Conservation (phyloP, 1,140 invertebrate species). For the Venturia canescens region DNA sequence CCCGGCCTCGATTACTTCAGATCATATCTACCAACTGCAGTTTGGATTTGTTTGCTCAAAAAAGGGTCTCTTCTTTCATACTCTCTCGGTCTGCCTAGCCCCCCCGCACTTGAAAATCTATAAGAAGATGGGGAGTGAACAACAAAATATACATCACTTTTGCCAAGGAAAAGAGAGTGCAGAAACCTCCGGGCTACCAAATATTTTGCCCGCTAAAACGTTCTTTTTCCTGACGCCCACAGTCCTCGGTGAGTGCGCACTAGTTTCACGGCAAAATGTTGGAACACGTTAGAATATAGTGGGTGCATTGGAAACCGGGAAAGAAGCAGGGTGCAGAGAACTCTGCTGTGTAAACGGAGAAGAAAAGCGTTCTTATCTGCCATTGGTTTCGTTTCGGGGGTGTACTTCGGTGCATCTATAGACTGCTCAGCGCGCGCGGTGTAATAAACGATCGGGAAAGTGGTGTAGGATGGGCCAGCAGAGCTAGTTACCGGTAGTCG, state of each 20-base stretch:
- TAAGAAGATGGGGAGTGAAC: constrained; percentile 28
- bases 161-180: not conserved
- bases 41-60: constrained; percentile 39
- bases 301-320: not conserved
- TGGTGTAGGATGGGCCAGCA: constrained; percentile 30
- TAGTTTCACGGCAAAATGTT: constrained; percentile 31
- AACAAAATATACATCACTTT: constrained; percentile 25
- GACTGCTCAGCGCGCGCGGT: constrained; percentile 4
- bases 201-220: constrained; percentile 38
- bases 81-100: not conserved
- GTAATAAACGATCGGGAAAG: constrained; percentile 44
- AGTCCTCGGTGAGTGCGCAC: not conserved
- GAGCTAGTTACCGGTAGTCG: constrained; percentile 39
- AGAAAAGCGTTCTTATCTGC: constrained; percentile 43
- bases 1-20: constrained; percentile 42
- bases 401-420: constrained; percentile 34
- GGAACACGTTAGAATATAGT: not conserved
- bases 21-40: constrained; percentile 39
- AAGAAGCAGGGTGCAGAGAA: not conserved
- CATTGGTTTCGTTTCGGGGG: constrained; percentile 30
- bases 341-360: not conserved
- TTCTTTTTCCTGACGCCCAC: not conserved
- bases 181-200: not conserved
- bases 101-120: constrained; percentile 8
- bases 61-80: constrained; percentile 35